Conservation (phyloP, 1,140 invertebrate species). For the Lanistes nyassanus region DNA sequence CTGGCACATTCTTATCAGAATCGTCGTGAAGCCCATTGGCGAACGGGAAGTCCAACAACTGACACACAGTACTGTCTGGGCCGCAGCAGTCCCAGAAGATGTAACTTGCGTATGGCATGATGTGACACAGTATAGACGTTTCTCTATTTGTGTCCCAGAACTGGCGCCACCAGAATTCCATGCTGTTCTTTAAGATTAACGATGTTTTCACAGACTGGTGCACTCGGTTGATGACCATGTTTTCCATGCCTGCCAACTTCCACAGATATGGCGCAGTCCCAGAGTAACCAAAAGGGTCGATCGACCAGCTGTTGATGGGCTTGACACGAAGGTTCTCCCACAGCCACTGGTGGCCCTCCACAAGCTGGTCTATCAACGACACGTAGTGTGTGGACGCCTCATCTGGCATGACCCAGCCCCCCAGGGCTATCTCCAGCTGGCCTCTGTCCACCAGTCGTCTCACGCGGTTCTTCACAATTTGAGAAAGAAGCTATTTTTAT, state of each 20-base stretch:
- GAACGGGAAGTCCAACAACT: slow-evolving; percentile 97
- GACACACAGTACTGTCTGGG: slow-evolving; percentile 95
- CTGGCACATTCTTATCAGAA: slow-evolving; percentile 82
- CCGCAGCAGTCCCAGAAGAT: slow-evolving; percentile 98
- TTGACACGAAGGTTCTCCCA: slow-evolving; percentile 78
- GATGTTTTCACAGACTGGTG: slow-evolving; percentile 97
- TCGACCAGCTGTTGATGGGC: slow-evolving; percentile 83
- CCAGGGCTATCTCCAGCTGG: slow-evolving; percentile 92
- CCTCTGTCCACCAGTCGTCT: slow-evolving; percentile 80
- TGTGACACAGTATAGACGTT: slow-evolving; percentile 92
- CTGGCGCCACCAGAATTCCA: slow-evolving; percentile 96
- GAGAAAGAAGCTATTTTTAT: slow-evolving; percentile 9
- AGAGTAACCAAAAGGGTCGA: slow-evolving; percentile 93
- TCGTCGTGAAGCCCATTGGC: slow-evolving; percentile 81
- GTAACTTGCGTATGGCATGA: slow-evolving; percentile 99
- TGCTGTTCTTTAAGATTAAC: slow-evolving; percentile 80
- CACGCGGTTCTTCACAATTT: slow-evolving; percentile 35
- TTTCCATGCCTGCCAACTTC: slow-evolving; percentile 84
- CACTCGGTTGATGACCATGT: slow-evolving; percentile 91
- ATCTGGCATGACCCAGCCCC: slow-evolving; percentile 99
- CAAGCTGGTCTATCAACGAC: slow-evolving; percentile 93
- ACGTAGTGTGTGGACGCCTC: slow-evolving; percentile 95
- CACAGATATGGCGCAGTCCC: slow-evolving; percentile 90
- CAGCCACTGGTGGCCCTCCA: slow-evolving; percentile 96
- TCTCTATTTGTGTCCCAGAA: slow-evolving; percentile 77